A percentile compares a stretch with the other conserved stretches of the same genome.
phyloP scores from a whole-genome alignment of 2,113 vertebrate species.

The Phrynosoma blainvillii region DNA sequence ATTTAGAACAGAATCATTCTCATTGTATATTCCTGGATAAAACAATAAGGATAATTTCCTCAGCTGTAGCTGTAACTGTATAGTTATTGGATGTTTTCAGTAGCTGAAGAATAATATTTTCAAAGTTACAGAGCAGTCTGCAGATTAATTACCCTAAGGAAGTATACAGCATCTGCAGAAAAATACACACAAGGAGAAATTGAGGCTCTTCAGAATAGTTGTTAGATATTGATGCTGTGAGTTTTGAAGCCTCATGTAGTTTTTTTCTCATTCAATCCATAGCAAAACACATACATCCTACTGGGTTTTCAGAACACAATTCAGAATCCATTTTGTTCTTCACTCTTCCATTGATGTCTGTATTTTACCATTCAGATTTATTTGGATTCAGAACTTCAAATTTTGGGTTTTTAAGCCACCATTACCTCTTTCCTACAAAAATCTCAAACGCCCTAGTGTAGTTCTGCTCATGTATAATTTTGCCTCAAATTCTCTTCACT shows the following conservation, averaged over 20 bases:
- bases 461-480: neutral
- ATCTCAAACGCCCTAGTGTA: neutral
- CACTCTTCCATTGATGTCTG: neutral
- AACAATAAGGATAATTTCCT: neutral
- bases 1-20: conserved; percentile 4
- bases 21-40: neutral
- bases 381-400: neutral
- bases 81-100: no score
- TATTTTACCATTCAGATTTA: neutral
- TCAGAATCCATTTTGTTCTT: neutral
- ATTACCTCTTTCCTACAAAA: neutral
- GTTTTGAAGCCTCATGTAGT: neutral
- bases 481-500: neutral
- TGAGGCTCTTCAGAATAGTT: neutral
- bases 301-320: neutral
- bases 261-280: no score
- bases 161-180: neutral
- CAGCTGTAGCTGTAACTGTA: no score
- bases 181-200: neutral
- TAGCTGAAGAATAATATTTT: neutral
- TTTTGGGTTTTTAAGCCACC: neutral
- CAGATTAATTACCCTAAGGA: neutral
- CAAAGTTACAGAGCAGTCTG: neutral
- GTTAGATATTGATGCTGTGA: neutral
- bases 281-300: no score